Evolutionary conservation across 2,888 invertebrate genomes (phyloP).

Genomic region (Idaea dimidiata): DNA sequence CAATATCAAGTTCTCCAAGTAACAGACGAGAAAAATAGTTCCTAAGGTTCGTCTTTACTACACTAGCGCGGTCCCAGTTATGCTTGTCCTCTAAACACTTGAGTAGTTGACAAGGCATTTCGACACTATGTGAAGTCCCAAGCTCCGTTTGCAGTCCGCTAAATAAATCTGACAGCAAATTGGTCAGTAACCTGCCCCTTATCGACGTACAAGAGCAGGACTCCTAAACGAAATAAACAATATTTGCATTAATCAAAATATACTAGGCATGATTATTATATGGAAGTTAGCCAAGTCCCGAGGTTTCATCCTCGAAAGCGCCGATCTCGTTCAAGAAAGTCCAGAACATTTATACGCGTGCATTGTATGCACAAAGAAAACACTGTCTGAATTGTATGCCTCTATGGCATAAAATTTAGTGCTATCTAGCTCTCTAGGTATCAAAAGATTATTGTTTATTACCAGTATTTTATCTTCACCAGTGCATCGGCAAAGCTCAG

Average conservation of each 20-base stretch:
- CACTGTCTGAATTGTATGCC: not conserved
- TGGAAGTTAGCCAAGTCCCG: no score
- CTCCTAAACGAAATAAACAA: constrained; percentile 41
- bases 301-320: no score
- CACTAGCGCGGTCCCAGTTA: constrained; percentile 60
- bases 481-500: constrained; percentile 58
- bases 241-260: constrained; percentile 8
- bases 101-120: constrained; percentile 68
- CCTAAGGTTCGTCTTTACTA: constrained; percentile 54
- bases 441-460: constrained; percentile 9
- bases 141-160: constrained; percentile 61
- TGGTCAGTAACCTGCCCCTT: constrained; percentile 54
- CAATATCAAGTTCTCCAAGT: constrained; percentile 64
- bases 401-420: no score
- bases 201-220: constrained; percentile 68
- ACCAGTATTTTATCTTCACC: constrained; percentile 55
- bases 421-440: no score
- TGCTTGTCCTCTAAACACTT: constrained; percentile 70
- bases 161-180: constrained; percentile 58
- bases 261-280: constrained; percentile 6
- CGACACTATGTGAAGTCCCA: constrained; percentile 31
- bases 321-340: no score
- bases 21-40: constrained; percentile 59
- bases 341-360: no score
- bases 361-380: constrained; percentile 8